Evolutionary conservation across 2,888 invertebrate species (phyloP).

Genomic region (Petrophora chlorosata): DNA sequence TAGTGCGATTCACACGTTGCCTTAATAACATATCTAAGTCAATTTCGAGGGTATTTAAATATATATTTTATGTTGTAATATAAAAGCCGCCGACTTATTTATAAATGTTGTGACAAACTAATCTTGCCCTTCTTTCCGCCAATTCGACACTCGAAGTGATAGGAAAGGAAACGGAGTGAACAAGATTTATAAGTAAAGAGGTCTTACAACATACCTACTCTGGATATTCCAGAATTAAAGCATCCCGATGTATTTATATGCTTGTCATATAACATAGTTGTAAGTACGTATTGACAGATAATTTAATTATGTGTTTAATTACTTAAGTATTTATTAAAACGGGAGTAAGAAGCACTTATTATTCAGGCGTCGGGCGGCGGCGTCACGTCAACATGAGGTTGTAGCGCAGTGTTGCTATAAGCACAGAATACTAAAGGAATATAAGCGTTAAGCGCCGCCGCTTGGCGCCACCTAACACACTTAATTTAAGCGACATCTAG

Average conservation of each 20-base stretch:
- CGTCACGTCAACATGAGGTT: constrained; percentile 56
- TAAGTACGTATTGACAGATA: constrained; percentile 76
- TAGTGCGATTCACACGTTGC: constrained; percentile 83
- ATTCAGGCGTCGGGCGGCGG: constrained; percentile 52
- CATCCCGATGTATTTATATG: constrained; percentile 60
- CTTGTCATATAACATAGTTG: constrained; percentile 77
- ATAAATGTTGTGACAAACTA: constrained; percentile 49
- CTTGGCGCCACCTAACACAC: constrained; percentile 67
- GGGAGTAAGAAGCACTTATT: constrained; percentile 66
- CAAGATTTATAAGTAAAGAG: constrained; percentile 52
- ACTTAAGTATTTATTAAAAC: constrained; percentile 79
- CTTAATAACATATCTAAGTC: constrained; percentile 84
- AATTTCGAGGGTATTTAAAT: constrained; percentile 71
- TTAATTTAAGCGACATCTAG: constrained; percentile 70
- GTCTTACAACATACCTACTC: constrained; percentile 47
- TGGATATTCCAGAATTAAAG: constrained; percentile 58
- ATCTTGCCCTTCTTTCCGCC: constrained; percentile 50
- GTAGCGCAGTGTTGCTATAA: constrained; percentile 64
- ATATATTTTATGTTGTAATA: constrained; percentile 62
- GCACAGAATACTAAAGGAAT: too few species aligned
- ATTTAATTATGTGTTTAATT: constrained; percentile 68
- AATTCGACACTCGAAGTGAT: constrained; percentile 38
- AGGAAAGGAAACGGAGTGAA: constrained; percentile 44
- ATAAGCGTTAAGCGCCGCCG: too few species aligned
- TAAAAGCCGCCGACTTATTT: constrained; percentile 48